These are phyloP conservation scores for Sialis fuliginosa DNA, from an alignment of 2,888 invertebrate species.

Conservation along the genomic window DNA sequence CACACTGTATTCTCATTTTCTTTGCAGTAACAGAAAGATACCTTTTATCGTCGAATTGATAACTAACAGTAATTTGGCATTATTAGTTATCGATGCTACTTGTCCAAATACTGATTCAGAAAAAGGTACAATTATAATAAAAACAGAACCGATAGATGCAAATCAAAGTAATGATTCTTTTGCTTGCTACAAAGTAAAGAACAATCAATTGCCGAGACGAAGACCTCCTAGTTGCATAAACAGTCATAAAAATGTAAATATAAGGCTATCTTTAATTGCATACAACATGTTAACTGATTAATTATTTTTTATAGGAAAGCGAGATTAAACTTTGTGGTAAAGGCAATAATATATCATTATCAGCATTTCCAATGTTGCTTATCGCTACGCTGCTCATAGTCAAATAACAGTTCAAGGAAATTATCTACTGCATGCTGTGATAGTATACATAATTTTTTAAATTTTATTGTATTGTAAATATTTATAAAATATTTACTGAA, in stretches of 20 bases:
- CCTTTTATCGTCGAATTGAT: constrained; percentile 60
- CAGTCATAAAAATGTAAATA: constrained; percentile 53
- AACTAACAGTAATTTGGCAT: constrained; percentile 58
- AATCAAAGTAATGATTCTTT: constrained; percentile 15
- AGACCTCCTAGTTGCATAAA: constrained; percentile 61
- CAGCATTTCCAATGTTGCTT: not conserved
- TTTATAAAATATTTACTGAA: too few relatives aligned
- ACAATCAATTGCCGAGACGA: constrained; percentile 40
- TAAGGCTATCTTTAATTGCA: not conserved
- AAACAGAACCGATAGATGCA: constrained; percentile 19
- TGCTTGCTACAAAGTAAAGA: constrained; percentile 14
- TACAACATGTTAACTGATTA: not conserved
- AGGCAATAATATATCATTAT: not conserved
- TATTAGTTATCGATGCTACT: constrained; percentile 54
- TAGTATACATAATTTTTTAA: not conserved
- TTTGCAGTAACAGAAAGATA: constrained; percentile 16
- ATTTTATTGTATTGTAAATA: too few relatives aligned
- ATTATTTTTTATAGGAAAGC: not conserved
- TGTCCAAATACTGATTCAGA: constrained; percentile 24
- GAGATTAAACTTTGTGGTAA: not conserved
- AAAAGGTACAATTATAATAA: constrained; percentile 7
- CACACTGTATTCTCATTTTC: not conserved
- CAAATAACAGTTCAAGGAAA: not conserved
- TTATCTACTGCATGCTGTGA: not conserved
- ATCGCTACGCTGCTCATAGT: not conserved